phyloP scores from a whole-genome alignment of 2,113 vertebrate species.

The Telmatochromis bifrenatus region DNA sequence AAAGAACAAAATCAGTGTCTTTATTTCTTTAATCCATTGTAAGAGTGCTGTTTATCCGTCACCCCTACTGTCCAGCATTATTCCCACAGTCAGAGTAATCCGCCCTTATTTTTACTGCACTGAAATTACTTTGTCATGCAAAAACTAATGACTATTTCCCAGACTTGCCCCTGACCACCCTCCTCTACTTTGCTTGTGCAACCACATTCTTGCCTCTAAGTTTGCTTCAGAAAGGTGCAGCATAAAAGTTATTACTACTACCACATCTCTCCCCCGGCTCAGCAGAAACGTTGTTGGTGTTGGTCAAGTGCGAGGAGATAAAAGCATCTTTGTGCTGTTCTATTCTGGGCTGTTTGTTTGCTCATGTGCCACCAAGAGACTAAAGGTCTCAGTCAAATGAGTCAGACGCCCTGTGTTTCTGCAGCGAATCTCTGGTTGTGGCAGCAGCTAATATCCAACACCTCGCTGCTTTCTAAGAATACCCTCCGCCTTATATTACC shows the following conservation, averaged over 20 bases:
- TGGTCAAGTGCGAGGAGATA: background rate
- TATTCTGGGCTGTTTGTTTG: slow-evolving; percentile 13
- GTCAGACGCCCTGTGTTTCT: background rate
- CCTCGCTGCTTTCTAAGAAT: slow-evolving; percentile 16
- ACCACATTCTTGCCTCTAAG: background rate
- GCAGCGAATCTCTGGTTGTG: background rate
- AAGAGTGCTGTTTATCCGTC: background rate
- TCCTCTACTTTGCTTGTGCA: background rate
- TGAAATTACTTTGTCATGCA: background rate
- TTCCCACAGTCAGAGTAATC: slow-evolving; percentile 8
- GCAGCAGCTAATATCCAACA: background rate
- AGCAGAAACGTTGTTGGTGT: background rate
- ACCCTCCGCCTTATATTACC: slow-evolving; percentile 13
- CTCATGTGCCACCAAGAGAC: background rate
- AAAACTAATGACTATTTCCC: background rate
- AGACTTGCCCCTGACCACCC: background rate
- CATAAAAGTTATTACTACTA: background rate
- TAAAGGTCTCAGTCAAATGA: background rate
- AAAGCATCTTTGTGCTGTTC: background rate
- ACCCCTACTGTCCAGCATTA: background rate
- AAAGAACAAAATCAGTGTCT: background rate
- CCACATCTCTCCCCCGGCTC: background rate
- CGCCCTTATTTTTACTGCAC: background rate
- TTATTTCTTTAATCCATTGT: background rate
- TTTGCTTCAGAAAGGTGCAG: background rate